Base-by-base conservation (phyloP, 2,113 vertebrate species). In the Tragulus kanchil region DNA sequence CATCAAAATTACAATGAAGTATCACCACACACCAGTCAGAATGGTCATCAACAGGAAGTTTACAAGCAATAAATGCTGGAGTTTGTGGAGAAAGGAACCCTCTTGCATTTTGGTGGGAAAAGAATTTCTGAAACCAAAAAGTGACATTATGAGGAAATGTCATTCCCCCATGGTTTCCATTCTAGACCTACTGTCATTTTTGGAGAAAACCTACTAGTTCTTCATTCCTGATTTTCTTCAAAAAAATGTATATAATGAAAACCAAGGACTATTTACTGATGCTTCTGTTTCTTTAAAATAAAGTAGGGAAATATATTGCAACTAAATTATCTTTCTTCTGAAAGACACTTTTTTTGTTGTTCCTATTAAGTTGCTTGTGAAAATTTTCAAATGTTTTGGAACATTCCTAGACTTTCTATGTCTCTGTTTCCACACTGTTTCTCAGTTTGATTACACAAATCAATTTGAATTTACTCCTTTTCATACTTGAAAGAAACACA, bases 151-250 rank as follows among this genome's bases (percentile, higher is more conserved):
- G 19, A 75, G 50, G n/a, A 81, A 92, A 75, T 31, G 10, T 42
- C 8, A 5, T 59, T 78, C 67, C 23, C 31, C 62, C 45, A 54
- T 15, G 56, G 48, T n/a, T 82, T 73, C 25, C 36, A 92, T 31
- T 45, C 25, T 52, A 82, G 15, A 2, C 36, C 78, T 77, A 26
- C 8, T 45, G 7, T 69, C 5, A 26, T 42, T 77, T 82, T 89
- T 67, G 52, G 48, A 84, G 23, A 67, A 84, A 93, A 61, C 36
- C 14, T 23, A 54, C 13, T 65, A 77, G 13, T 6, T 64, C 26
- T 95, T 88, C 58, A 42, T 84, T 73, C 36, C 81, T 31, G 16
- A 36, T 91, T 95, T n/a, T 54, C 54, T 69, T 85, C 62, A 61
- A 61, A 89, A 89, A 67, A 50, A 31, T 36, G 8, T 2, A 4